These are phyloP conservation scores for Chlorodrepanis virens DNA, from an alignment of 2,113 vertebrate species.

Conservation along the genomic window DNA sequence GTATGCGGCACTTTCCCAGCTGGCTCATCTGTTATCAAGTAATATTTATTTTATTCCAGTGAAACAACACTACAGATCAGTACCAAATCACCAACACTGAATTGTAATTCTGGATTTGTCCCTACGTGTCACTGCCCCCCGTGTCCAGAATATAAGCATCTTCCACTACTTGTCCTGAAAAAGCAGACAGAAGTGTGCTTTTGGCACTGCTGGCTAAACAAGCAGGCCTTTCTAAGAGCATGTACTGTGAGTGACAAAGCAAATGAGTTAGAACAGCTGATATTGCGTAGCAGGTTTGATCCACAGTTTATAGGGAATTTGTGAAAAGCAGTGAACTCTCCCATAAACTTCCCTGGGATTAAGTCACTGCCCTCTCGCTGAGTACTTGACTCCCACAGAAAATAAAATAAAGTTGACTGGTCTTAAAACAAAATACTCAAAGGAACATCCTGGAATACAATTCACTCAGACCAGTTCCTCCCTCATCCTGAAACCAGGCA, in stretches of 20 bases:
- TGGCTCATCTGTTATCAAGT: background rate
- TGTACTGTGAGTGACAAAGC: background rate
- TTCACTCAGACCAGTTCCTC: background rate
- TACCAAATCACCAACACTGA: background rate
- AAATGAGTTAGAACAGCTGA: background rate
- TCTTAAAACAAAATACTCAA: conserved; percentile 5
- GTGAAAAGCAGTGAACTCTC: background rate
- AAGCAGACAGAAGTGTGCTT: background rate
- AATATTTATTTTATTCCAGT: background rate
- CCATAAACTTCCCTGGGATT: background rate
- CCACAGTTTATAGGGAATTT: background rate
- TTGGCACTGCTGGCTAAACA: background rate
- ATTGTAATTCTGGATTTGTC: background rate
- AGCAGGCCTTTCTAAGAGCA: background rate
- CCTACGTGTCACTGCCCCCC: background rate
- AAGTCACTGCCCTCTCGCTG: background rate
- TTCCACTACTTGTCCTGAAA: background rate
- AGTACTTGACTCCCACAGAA: background rate
- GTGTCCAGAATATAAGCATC: background rate
- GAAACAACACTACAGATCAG: background rate
- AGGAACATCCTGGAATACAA: conserved; percentile 29
- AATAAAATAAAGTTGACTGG: background rate
- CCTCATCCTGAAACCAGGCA: background rate
- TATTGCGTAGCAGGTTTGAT: background rate
- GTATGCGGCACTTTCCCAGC: background rate